Evolutionary conservation across 1,140 invertebrate genomes (phyloP), one percentile per base, ranked within the genome.

Genomic region (Formica selysi): DNA sequence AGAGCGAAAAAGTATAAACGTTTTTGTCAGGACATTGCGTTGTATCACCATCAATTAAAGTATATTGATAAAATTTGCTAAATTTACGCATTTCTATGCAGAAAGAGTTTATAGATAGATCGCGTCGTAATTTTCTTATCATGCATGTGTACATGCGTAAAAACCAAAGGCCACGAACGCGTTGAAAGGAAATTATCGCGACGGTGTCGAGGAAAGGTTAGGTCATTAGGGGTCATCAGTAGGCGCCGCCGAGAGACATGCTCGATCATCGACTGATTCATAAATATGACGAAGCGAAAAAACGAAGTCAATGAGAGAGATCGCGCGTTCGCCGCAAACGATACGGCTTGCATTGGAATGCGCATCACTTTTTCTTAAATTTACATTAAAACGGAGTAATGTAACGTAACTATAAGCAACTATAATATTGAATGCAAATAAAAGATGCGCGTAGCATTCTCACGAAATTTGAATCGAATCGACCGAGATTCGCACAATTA

Each of bases 221-320:
- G 71, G 73, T 78, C 44, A 70, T 11, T 32, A 11, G 61, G 22
- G 73, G 73, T 85, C 61, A 67, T 64, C 81, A 57, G 38, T 6
- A 78, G 81, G 81, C 81, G 81, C 81, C 81, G 59, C n/a, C 38
- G 61, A 70, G 44, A 70, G 54, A 62, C 73, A 67, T 38, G 74
- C 61, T 78, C 61, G 32, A 85, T 78, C 73, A 64, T 76, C 81
- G 81, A 32, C 7, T 54, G 68, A 83, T 67, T 91, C 86, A 76
- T 90, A 91, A 91, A 89, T 84, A 90, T 86, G 26, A 59, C 32
- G 61, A 26, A 29, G 5, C 73, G 44, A 59, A 71, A 70, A 68
- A 67, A 74, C 36, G 2, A 61, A 80, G 22, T 41, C 54, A 57
- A 62, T 8, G 79, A 81, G 71, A 19, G 67, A 81, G 79, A 41